phyloP scores from a whole-genome alignment of 2,888 invertebrate genomes.

The Lithosia quadra region DNA sequence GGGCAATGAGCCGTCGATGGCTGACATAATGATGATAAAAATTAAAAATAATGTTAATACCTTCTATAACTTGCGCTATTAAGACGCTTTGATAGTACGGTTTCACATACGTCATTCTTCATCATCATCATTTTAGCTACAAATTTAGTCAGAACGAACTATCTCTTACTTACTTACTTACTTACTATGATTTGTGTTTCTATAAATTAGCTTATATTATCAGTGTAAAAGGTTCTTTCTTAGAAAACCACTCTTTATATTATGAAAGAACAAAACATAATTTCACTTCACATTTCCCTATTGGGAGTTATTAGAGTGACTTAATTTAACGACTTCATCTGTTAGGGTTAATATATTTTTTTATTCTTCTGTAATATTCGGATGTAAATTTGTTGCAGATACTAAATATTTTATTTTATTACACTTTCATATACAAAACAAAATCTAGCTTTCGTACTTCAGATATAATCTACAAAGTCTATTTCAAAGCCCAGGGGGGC shows the following conservation, averaged over 20 bases:
- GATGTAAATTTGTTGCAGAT: neutral
- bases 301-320: slow-evolving; percentile 31
- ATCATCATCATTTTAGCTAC: too few relatives aligned
- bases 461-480: neutral
- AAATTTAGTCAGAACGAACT: too few relatives aligned
- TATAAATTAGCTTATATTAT: neutral
- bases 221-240: slow-evolving; percentile 13
- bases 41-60: too few relatives aligned
- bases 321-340: slow-evolving; percentile 33
- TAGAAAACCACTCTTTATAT: slow-evolving; percentile 19
- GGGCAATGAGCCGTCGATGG: too few relatives aligned
- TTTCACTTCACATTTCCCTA: slow-evolving; percentile 27
- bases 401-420: neutral
- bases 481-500: too few relatives aligned
- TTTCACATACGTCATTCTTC: too few relatives aligned
- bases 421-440: neutral
- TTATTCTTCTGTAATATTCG: neutral
- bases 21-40: too few relatives aligned
- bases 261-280: slow-evolving; percentile 20
- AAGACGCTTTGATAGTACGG: too few relatives aligned
- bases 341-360: slow-evolving; percentile 21
- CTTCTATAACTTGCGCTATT: too few relatives aligned
- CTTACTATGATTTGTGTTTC: neutral
- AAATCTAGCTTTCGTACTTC: neutral
- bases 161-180: too few relatives aligned